Base-by-base conservation (phyloP, 2,888 invertebrate genomes). In the Argyra leucocephala region DNA sequence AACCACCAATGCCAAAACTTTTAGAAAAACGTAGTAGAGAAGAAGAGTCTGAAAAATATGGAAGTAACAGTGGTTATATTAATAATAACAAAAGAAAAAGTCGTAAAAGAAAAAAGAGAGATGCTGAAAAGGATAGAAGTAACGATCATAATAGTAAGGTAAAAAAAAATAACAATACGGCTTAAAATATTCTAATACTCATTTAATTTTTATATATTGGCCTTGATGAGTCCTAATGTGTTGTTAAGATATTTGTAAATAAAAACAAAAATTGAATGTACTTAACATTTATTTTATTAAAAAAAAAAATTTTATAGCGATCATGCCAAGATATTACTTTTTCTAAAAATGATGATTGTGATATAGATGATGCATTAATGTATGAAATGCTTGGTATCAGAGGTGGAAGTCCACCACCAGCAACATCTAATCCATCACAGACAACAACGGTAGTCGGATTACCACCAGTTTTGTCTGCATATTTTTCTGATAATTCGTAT, bases 331-430 rank as follows among this genome's bases (percentile, higher is more conserved):
- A 22, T 9, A 57, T 21, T 21, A 57, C 58, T 77, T 87, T 86
- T 75, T 82, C 83, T 67, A 83, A 84, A 71, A 81, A 79, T 69
- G 67, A 76, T 22, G 78, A 79, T 58, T 76, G 78, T 9, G 79
- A 80, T 18, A 75, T 76, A 2, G 86, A 84, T 68, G 81, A 85
- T 68, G 79, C 85, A 75, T 88, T 91, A 75, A 90, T 91, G 73
- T 88, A 86, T 74, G 91, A 91, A 77, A 88, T 91, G 87, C 80
- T 91, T 74, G 90, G 89, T 76, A 83, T 91, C 12, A 83, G 91
- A 63, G 90, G 91, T 57, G 90, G 89, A 22, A 90, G 90, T 64
- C 89, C 91, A 10, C 76, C 78, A 57, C 74, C 74, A 1, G 71
- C 74, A 63, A 71, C 78, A 1, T 31, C 31, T 60, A 61, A 66